Evolutionary conservation across 2,113 vertebrate genomes (phyloP).

Genomic region (Planiliza haematocheilus): DNA sequence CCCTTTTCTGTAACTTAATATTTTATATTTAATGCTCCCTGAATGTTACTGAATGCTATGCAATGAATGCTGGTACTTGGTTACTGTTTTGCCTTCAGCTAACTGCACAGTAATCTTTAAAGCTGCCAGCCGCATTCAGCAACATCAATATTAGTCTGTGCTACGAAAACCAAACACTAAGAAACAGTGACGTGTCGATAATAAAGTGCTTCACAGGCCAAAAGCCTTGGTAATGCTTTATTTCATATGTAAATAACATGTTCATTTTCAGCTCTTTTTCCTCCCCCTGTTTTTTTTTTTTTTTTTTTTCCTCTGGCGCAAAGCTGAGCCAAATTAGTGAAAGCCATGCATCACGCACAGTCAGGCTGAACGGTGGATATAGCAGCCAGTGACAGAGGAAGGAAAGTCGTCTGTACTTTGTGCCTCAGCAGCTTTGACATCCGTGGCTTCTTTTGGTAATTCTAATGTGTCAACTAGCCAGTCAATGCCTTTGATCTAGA

Average conservation of each 20-base stretch:
- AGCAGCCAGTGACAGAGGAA: constrained; percentile 16
- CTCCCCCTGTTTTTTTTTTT: neutral
- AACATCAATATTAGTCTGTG: constrained; percentile 52
- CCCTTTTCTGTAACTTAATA: constrained; percentile 8
- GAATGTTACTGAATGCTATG: constrained; percentile 53
- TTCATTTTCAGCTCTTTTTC: constrained; percentile 25
- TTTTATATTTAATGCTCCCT: constrained; percentile 47
- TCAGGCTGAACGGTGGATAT: constrained; percentile 16
- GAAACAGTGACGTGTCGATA: constrained; percentile 59
- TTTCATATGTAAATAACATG: constrained; percentile 41
- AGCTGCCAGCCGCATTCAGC: constrained; percentile 64
- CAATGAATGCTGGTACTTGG: constrained; percentile 23
- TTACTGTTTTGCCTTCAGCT: constrained; percentile 17
- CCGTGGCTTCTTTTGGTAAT: constrained; percentile 12
- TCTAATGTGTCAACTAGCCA: constrained; percentile 20
- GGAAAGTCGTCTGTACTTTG: constrained; percentile 13
- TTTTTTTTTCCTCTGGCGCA: constrained; percentile 4
- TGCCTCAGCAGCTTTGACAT: constrained; percentile 39
- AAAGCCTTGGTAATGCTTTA: constrained; percentile 50
- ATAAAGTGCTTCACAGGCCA: constrained; percentile 76
- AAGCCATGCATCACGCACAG: constrained; percentile 36
- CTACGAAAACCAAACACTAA: constrained; percentile 51
- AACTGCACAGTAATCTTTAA: constrained; percentile 46
- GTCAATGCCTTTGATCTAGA: constrained; percentile 16
- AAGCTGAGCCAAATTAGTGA: constrained; percentile 33